A percentile compares a stretch with the other conserved stretches of the same genome.
Conservation (phyloP, 1,140 invertebrate species). For the Drosophila melanica region DNA sequence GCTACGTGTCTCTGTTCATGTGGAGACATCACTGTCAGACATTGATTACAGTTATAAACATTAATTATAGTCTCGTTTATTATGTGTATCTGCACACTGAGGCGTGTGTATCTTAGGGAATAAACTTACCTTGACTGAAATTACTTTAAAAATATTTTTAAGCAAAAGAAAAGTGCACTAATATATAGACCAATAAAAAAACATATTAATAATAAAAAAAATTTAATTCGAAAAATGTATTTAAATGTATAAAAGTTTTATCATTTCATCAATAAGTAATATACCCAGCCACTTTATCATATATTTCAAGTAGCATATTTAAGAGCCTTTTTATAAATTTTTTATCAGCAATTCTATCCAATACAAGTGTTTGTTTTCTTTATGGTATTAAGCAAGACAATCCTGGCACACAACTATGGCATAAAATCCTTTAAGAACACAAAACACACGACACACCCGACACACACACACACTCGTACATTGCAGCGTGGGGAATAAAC, state of each 20-base stretch:
- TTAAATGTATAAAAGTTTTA: no score
- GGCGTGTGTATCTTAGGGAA: no score
- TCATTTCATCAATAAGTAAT: no score
- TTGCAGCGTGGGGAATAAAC: slow-evolving; percentile 1
- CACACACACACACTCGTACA: slow-evolving; percentile 12
- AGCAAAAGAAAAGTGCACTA: no score
- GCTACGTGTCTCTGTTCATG: not conserved
- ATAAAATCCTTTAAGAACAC: slow-evolving; percentile 39
- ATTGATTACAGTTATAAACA: slow-evolving; percentile 47
- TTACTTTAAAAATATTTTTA: no score
- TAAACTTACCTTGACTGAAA: no score
- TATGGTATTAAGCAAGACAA: slow-evolving; percentile 10
- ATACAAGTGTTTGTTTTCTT: slow-evolving; percentile 1
- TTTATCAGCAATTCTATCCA: not conserved
- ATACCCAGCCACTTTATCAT: not conserved
- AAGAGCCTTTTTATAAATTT: not conserved
- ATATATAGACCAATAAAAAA: no score
- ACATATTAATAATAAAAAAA: not conserved
- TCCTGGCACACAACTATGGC: slow-evolving; percentile 6
- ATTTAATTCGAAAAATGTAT: no score
- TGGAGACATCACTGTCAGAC: slow-evolving; percentile 5
- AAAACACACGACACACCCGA: slow-evolving; percentile 19
- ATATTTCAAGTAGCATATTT: not conserved
- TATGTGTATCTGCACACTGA: not conserved
- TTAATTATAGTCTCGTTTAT: slow-evolving; percentile 50